Percentiles rank a stretch among this genome's conserved stretches.
Conservation (phyloP, 2,888 invertebrate genomes). For the Ormia ochracea region DNA sequence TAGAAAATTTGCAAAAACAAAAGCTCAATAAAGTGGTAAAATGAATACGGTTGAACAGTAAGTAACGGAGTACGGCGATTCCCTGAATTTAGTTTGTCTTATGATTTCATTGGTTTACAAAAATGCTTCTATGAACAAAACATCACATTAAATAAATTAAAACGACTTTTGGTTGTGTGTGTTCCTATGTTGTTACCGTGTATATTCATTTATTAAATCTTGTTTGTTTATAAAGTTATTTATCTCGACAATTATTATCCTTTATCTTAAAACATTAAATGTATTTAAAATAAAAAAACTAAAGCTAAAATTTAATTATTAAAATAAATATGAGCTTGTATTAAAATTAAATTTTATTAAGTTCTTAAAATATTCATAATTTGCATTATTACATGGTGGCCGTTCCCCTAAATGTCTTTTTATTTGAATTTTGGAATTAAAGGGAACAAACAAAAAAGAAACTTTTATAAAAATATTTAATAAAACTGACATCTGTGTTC, state of each 20-base stretch:
- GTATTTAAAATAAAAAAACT: conserved; percentile 4
- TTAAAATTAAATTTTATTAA: conserved; percentile 43
- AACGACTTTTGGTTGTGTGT: not conserved
- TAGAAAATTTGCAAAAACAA: no score
- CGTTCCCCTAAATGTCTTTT: not conserved
- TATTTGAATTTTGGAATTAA: not conserved
- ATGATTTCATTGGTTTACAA: no score
- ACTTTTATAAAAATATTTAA: no score
- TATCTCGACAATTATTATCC: not conserved
- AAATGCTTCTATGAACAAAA: no score
- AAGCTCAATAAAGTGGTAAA: no score
- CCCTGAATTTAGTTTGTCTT: no score
- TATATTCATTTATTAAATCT: not conserved
- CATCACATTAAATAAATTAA: no score
- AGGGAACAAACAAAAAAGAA: not conserved
- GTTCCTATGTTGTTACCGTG: not conserved
- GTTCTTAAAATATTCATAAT: conserved; percentile 33
- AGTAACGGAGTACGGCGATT: no score
- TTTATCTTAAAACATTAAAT: not conserved
- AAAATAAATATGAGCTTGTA: conserved; percentile 54
- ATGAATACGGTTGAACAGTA: no score
- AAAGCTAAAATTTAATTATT: conserved; percentile 3
- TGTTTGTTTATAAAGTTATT: not conserved
- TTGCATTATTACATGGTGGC: not conserved
- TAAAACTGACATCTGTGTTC: no score